phyloP scores from a whole-genome alignment of 2,888 invertebrate genomes.

The Monoplex corrugatus region DNA sequence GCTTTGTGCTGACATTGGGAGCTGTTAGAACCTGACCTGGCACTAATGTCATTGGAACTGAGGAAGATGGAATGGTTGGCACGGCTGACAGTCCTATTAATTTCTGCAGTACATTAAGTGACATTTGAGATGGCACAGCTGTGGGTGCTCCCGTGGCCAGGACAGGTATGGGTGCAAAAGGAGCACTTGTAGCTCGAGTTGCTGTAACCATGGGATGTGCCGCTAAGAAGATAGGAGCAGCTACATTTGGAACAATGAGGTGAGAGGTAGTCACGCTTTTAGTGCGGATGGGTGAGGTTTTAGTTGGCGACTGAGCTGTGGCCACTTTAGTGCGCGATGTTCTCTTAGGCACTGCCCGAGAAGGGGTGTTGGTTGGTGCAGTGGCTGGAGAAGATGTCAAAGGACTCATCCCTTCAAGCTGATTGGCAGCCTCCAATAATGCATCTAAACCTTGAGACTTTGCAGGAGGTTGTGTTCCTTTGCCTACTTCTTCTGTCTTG shows the following conservation, averaged over 20 bases:
- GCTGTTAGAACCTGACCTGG: background rate
- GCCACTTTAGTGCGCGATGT: background rate
- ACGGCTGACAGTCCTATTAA: constrained; percentile 1
- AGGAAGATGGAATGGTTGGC: background rate
- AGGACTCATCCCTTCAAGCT: constrained; percentile 51
- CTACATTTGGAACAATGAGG: background rate
- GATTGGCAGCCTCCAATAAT: constrained; percentile 55
- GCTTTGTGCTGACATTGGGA: background rate
- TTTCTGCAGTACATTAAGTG: background rate
- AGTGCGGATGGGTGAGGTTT: background rate
- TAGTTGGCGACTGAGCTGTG: background rate
- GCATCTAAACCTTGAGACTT: constrained; percentile 44
- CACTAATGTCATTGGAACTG: background rate
- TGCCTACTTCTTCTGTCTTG: background rate
- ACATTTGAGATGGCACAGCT: constrained; percentile 5
- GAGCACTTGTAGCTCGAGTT: background rate
- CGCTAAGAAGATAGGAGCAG: constrained; percentile 4
- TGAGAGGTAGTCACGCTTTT: background rate
- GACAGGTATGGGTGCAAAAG: background rate
- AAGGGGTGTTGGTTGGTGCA: background rate
- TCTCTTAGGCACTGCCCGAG: background rate
- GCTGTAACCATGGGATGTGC: background rate
- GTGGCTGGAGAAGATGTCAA: background rate
- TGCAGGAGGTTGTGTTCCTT: background rate
- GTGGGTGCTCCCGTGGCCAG: background rate